Evolutionary conservation across 2,113 vertebrate species (phyloP).

Genomic region (Nerophis ophidion): DNA sequence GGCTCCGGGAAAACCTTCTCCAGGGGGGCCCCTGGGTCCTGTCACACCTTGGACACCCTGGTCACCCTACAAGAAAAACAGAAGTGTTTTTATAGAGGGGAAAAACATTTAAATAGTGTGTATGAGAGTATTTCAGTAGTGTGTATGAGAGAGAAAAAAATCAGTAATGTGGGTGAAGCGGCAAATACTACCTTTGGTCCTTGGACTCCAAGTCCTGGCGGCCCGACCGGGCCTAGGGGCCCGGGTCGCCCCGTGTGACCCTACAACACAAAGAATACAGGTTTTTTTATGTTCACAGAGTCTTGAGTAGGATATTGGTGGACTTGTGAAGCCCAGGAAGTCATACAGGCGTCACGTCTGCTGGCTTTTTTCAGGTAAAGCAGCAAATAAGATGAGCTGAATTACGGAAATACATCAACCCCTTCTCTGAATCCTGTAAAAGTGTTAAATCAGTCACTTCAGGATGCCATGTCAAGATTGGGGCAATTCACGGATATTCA

Average conservation of each 20-base stretch:
- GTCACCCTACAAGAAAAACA: conserved; percentile 71
- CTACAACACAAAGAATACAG: conserved; percentile 47
- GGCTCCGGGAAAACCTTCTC: conserved; percentile 80
- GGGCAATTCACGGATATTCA: too few species aligned
- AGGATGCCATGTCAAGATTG: too few species aligned
- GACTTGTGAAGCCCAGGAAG: neutral
- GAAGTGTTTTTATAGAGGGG: neutral
- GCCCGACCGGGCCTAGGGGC: conserved; percentile 72
- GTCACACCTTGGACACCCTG: conserved; percentile 78
- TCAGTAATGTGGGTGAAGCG: too few species aligned
- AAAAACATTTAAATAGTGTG: too few species aligned
- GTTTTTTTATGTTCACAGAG: neutral
- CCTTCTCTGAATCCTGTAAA: neutral
- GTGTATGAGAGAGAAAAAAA: too few species aligned
- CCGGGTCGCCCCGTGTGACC: conserved; percentile 77
- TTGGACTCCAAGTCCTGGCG: conserved; percentile 81
- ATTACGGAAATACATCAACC: conserved; percentile 27
- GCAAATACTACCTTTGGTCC: conserved; percentile 76
- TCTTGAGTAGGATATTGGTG: too few species aligned
- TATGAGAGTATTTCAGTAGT: too few species aligned
- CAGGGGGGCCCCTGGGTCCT: conserved; percentile 78
- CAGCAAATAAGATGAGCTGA: conserved; percentile 40
- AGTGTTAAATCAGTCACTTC: too few species aligned
- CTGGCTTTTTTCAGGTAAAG: conserved; percentile 18
- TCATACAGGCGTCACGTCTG: conserved; percentile 19